A percentile compares a stretch with the other conserved stretches of the same genome.
Conservation (phyloP, 2,113 vertebrate species). For the Sterna hirundo region DNA sequence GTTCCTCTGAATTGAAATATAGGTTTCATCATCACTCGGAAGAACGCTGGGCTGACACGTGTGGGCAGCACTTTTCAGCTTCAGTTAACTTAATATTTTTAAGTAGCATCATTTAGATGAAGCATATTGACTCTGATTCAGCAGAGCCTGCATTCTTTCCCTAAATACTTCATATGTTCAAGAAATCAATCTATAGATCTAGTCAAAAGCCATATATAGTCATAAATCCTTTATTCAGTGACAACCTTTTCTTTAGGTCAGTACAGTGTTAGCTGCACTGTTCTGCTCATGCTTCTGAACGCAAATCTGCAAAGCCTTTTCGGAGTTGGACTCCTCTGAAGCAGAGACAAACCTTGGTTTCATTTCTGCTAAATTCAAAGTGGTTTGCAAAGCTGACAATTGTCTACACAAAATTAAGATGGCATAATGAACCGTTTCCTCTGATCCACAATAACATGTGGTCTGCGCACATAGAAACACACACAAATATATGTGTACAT, state of each 20-base stretch:
- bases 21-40: background rate
- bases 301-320: background rate
- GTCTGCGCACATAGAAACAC: background rate
- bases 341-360: background rate
- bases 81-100: background rate
- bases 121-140: background rate
- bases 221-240: background rate
- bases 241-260: background rate
- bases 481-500: background rate
- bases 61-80: background rate
- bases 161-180: background rate
- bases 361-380: background rate
- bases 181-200: background rate
- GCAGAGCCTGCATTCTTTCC: background rate
- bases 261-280: background rate
- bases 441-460: background rate
- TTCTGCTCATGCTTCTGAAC: background rate
- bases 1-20: background rate
- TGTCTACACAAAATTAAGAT: background rate
- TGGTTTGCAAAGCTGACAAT: background rate
- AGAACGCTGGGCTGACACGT: background rate
- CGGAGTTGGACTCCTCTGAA: background rate
- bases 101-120: background rate
- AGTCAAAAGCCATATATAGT: background rate
- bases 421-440: background rate